These are phyloP conservation scores for Liasis olivaceus DNA, from an alignment of 2,797 vertebrate genomes.

Conservation along the genomic window DNA sequence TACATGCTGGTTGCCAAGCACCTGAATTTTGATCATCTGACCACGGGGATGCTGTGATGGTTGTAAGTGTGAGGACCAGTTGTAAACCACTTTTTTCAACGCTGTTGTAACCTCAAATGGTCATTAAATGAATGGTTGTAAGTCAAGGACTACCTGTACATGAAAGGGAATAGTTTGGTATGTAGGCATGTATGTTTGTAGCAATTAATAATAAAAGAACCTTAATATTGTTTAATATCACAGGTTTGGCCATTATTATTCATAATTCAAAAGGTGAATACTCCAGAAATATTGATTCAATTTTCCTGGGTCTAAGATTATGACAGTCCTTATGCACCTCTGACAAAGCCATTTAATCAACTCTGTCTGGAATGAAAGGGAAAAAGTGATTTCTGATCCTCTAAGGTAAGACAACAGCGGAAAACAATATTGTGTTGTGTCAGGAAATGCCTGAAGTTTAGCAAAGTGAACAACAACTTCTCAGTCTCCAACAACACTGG, in stretches of 20 bases:
- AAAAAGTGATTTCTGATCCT: background rate
- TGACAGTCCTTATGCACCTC: background rate
- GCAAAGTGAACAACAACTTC: background rate
- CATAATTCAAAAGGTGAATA: background rate
- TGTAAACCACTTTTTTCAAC: too few relatives aligned
- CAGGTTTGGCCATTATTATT: background rate
- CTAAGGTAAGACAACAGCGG: background rate
- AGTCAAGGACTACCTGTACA: background rate
- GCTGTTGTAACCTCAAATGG: too few relatives aligned
- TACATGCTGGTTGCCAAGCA: too few relatives aligned
- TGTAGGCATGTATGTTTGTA: background rate
- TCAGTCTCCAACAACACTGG: background rate
- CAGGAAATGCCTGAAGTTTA: background rate
- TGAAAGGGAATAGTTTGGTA: background rate
- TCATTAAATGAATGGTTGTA: too few relatives aligned
- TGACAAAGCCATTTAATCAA: background rate
- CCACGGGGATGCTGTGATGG: too few relatives aligned
- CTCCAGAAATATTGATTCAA: background rate
- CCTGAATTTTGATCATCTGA: too few relatives aligned
- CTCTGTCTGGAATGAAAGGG: background rate
- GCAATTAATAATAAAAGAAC: background rate
- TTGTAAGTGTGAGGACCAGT: too few relatives aligned
- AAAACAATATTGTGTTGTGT: background rate
- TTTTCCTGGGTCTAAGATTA: background rate
- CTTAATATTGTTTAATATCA: background rate